Conservation (phyloP, 2,113 vertebrate genomes). For the Phoenicopterus ruber region DNA sequence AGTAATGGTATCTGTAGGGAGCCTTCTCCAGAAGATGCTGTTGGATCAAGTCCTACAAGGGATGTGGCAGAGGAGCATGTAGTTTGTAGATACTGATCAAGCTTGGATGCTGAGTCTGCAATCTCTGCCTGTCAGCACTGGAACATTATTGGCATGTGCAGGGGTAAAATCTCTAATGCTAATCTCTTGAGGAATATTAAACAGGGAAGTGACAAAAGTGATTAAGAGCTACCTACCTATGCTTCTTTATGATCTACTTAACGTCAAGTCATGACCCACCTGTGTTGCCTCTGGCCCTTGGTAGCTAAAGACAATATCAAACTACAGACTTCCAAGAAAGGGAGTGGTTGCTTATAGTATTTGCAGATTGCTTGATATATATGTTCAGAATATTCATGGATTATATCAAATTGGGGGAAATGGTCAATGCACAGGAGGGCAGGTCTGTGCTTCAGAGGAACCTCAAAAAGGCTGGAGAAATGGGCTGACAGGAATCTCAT, state of each 20-base stretch:
- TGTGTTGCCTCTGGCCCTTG: not conserved
- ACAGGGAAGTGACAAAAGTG: not conserved
- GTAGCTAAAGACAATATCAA: not conserved
- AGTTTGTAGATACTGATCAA: not conserved
- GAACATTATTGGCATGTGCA: not conserved
- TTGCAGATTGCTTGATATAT: not conserved
- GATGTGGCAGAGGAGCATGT: not conserved
- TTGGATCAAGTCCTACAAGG: not conserved
- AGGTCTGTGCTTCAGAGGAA: not conserved
- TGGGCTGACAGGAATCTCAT: not conserved
- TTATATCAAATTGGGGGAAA: not conserved
- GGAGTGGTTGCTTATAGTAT: not conserved
- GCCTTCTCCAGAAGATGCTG: accelerated
- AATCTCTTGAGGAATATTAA: not conserved
- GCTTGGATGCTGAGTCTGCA: not conserved
- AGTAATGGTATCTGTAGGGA: not conserved
- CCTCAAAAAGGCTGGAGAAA: not conserved
- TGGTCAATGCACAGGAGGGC: not conserved
- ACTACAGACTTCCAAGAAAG: not conserved
- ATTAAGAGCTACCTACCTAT: not conserved
- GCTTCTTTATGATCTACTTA: not conserved
- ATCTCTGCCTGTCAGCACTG: not conserved
- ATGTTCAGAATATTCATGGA: not conserved
- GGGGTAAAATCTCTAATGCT: not conserved
- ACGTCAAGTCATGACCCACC: not conserved